These are phyloP conservation scores for Tenthredo distinguenda DNA, from an alignment of 2,888 invertebrate genomes.

Conservation along the genomic window DNA sequence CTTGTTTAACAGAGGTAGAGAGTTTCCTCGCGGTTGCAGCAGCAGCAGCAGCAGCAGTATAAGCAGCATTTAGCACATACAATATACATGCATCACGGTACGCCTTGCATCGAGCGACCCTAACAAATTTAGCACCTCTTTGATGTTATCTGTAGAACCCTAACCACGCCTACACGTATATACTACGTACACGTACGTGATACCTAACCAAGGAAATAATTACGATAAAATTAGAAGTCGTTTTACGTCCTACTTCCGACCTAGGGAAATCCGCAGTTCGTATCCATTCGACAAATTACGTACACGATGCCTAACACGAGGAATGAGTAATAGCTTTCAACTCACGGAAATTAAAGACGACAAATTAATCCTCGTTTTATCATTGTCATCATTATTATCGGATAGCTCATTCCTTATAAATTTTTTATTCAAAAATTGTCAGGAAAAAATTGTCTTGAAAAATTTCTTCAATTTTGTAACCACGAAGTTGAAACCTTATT, in stretches of 20 bases:
- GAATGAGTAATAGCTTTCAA: background rate
- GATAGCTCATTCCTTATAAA: background rate
- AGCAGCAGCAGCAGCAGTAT: background rate
- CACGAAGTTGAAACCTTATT: background rate
- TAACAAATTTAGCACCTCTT: conserved; percentile 42
- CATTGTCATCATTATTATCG: background rate
- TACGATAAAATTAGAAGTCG: conserved; percentile 13
- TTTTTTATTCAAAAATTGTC: background rate
- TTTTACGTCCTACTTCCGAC: background rate
- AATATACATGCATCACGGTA: background rate
- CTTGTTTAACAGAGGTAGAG: background rate
- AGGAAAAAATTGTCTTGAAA: background rate
- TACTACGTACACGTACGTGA: background rate
- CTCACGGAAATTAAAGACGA: conserved; percentile 5
- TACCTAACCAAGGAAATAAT: conserved; percentile 11
- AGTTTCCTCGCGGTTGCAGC: background rate
- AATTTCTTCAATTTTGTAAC: background rate
- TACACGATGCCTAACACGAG: background rate
- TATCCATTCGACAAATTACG: background rate
- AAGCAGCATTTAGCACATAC: background rate
- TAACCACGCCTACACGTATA: background rate
- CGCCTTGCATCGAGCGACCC: background rate
- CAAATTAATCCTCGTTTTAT: background rate
- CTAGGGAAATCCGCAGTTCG: background rate
- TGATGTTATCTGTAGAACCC: conserved; percentile 32